phyloP scores from a whole-genome alignment of 2,888 invertebrate genomes.

The Pseudococcus longispinus region DNA sequence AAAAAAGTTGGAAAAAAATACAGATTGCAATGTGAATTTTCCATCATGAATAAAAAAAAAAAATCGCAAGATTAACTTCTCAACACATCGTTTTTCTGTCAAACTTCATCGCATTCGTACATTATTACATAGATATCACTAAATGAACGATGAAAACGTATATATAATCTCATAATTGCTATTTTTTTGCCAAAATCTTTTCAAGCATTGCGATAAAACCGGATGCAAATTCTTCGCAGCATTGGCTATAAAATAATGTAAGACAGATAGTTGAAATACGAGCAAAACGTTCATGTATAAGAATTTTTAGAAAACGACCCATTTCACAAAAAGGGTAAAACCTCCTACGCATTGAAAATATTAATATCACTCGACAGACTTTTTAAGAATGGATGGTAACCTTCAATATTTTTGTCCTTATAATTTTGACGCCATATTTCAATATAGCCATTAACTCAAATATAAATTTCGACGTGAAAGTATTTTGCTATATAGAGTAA shows the following conservation, averaged over 20 bases:
- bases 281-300: conserved; percentile 1
- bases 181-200: conserved; percentile 18
- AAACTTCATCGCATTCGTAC: background rate
- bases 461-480: background rate
- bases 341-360: conserved; percentile 30
- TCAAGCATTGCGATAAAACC: background rate
- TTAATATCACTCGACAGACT: conserved; percentile 7
- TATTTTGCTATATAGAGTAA: background rate
- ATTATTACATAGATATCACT: background rate
- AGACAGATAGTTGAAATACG: background rate
- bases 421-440: conserved; percentile 34
- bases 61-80: background rate
- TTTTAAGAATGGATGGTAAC: conserved; percentile 30
- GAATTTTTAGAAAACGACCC: background rate
- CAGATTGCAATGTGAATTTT: background rate
- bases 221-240: conserved; percentile 7
- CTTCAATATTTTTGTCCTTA: conserved; percentile 28
- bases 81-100: background rate
- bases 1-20: background rate
- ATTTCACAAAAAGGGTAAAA: conserved; percentile 21
- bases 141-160: background rate
- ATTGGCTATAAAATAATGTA: background rate
- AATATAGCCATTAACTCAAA: background rate
- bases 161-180: background rate
- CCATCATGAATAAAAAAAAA: background rate